Evolutionary conservation across 2,113 vertebrate species (phyloP), one percentile per base, ranked within the genome.

Genomic region (Podiceps cristatus): DNA sequence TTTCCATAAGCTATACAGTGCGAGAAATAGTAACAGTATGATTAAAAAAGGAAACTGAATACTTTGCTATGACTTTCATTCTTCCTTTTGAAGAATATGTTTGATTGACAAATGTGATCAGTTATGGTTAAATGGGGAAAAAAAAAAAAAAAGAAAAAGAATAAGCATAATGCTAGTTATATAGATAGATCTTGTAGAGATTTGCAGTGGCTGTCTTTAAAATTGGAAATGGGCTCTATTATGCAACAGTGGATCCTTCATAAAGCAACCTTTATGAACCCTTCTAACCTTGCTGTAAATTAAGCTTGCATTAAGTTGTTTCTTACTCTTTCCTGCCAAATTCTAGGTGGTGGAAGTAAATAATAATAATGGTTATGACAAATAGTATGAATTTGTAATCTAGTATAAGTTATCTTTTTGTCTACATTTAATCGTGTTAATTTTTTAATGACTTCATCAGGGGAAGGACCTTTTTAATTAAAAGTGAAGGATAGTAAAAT

Each of bases 271-370:
- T 96, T 94, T 91, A 97, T 97, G 96, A 96, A 69, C 91, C 69
- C 58, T 96, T 96, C 84, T 96, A 94, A 93, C 95, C 92, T 90
- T 97, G 90, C 84, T 95, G 62, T 96, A 93, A 96, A 91, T 96
- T 96, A 95, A 91, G 86, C 81, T 94, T 95, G 62, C 84, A 93
- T 95, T 93, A 96, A 78, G 69, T 95, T 96, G 69, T 91, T 96
- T 94, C 82, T 87, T 94, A 68, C 53, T 87, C 40, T 91, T 93
- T 60, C 53, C 66, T 94, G 73, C 56, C 49, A 90, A 90, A 79
- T 64, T 94, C 66, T 72, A 82, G 37, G 47, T 88, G 66, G 27
- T 85, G 16, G 63, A 87, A 76, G 27, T 93, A 94, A 96, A 96
- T 94, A 93, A 87, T 84, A 79, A 60, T 89, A 71, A 74, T 58